phyloP scores from a whole-genome alignment of 2,797 vertebrate species.

The Oceanodroma leucorhoa region DNA sequence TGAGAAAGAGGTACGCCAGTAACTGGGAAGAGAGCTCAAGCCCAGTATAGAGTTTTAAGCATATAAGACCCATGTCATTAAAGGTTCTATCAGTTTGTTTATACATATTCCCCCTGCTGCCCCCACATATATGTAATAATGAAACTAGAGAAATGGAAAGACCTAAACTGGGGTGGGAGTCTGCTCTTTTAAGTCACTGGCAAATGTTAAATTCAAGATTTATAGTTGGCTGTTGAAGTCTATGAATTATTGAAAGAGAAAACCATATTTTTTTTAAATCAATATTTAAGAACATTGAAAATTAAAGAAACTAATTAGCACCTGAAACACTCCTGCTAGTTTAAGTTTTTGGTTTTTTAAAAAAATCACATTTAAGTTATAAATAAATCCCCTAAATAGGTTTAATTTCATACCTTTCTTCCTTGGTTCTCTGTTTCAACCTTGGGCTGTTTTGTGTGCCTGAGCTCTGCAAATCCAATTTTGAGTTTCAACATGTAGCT shows the following conservation, averaged over 20 bases:
- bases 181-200: not conserved
- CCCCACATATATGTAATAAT: not conserved
- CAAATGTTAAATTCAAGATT: not conserved
- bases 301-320: not conserved
- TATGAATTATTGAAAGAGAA: not conserved
- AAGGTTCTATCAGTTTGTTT: not conserved
- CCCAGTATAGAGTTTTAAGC: not conserved
- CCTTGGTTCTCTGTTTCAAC: slow-evolving; percentile 9
- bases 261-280: not conserved
- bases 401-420: slow-evolving; percentile 35
- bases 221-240: not conserved
- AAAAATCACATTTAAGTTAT: not conserved
- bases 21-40: not conserved
- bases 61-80: not conserved
- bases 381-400: not conserved
- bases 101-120: not conserved
- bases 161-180: not conserved
- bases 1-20: not conserved
- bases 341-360: not conserved
- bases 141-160: not conserved
- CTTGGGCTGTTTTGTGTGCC: slow-evolving; percentile 3
- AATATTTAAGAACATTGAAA: not conserved
- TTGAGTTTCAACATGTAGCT: slow-evolving; percentile 16
- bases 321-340: not conserved
- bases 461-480: slow-evolving; percentile 3